Evolutionary conservation across 1,140 invertebrate genomes (phyloP).

Genomic region (Aphis gossypii): DNA sequence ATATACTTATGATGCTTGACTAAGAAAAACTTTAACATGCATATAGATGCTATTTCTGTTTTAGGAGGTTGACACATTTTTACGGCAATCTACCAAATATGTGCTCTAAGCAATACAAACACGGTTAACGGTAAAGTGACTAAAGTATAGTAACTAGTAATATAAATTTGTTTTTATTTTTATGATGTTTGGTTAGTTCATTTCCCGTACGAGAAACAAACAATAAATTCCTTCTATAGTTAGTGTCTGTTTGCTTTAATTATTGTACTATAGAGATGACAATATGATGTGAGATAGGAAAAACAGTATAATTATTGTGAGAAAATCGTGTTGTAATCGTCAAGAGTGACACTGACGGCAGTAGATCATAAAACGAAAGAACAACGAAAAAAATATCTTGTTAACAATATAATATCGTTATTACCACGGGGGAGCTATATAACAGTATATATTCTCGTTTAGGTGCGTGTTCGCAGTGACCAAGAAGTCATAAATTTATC

Average conservation of each 20-base stretch:
- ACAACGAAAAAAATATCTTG: not conserved
- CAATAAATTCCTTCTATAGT: not conserved
- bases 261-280: not conserved
- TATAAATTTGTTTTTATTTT: slow-evolving; percentile 15
- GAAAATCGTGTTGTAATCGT: not conserved
- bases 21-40: slow-evolving; percentile 32
- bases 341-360: not conserved
- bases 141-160: not conserved
- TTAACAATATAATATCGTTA: not conserved
- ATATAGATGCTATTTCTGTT: not conserved
- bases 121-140: not conserved
- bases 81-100: slow-evolving; percentile 5
- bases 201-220: slow-evolving; percentile 24
- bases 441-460: slow-evolving; percentile 19
- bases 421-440: not conserved
- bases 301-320: slow-evolving; percentile 9
- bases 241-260: slow-evolving; percentile 28
- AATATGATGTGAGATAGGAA: not conserved
- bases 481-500: slow-evolving; percentile 14
- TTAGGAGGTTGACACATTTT: not conserved
- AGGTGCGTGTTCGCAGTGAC: not conserved
- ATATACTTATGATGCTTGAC: not conserved
- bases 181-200: slow-evolving; percentile 38
- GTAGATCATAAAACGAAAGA: not conserved
- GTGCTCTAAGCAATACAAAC: not conserved